Conservation (phyloP, 2,113 vertebrate genomes). For the Corynorhinus townsendii region DNA sequence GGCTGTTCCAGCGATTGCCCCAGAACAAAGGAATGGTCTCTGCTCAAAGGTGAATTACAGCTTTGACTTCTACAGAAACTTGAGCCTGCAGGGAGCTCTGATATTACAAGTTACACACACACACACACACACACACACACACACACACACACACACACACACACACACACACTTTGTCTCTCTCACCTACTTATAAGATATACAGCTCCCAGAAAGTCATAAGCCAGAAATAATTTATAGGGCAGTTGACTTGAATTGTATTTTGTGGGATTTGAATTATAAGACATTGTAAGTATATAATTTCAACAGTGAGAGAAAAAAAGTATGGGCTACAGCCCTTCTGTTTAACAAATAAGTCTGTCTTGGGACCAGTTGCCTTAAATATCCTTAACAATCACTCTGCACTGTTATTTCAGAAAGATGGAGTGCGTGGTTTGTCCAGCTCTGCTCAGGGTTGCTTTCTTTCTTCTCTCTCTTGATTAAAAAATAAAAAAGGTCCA, state of each 20-base stretch:
- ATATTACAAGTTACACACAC: background rate
- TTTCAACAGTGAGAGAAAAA: background rate
- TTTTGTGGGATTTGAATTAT: background rate
- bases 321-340: background rate
- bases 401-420: background rate
- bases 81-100: background rate
- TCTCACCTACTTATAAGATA: background rate
- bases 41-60: background rate
- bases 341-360: background rate
- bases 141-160: background rate
- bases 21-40: background rate
- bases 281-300: background rate
- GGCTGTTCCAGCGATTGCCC: background rate
- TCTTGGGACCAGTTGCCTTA: background rate
- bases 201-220: background rate
- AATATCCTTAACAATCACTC: background rate
- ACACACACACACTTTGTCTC: too few relatives aligned
- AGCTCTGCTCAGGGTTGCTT: background rate
- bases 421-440: background rate
- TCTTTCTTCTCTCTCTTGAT: background rate
- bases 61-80: constrained; percentile 17
- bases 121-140: background rate
- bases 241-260: background rate
- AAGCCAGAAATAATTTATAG: background rate
- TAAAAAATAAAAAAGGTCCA: background rate